Conservation (phyloP, 2,113 vertebrate species). For the Papio anubis region DNA sequence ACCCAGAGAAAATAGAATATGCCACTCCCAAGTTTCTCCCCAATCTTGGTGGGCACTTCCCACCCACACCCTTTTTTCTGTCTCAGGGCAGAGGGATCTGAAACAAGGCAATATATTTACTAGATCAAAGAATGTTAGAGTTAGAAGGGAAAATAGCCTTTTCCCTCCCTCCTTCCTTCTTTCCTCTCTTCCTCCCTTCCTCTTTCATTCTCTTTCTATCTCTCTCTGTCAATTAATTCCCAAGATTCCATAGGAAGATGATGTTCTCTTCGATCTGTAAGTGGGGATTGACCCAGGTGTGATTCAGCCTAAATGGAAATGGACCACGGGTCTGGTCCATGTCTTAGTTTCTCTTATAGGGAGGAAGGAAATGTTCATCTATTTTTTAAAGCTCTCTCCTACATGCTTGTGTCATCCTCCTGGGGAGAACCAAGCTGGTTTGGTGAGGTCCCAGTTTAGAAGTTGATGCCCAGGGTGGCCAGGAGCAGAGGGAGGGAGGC, state of each 20-base stretch:
- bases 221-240: not conserved
- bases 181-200: not conserved
- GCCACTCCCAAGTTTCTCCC: not conserved
- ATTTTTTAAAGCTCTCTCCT: not conserved
- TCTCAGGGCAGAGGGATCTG: not conserved
- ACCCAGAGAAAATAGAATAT: not conserved
- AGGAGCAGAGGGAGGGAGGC: not conserved
- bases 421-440: not conserved
- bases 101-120: not conserved
- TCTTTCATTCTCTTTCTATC: not conserved
- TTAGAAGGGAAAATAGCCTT: not conserved
- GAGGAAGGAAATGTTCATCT: not conserved
- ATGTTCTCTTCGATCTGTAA: not conserved
- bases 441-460: not conserved
- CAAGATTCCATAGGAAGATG: not conserved
- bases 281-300: not conserved
- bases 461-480: not conserved
- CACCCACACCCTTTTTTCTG: not conserved
- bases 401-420: not conserved
- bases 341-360: not conserved
- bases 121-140: not conserved
- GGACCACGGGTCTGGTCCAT: not conserved
- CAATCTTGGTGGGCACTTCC: not conserved
- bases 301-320: not conserved
- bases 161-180: not conserved